Evolutionary conservation across 2,888 invertebrate genomes (phyloP).

Genomic region (Cactoblastis cactorum): DNA sequence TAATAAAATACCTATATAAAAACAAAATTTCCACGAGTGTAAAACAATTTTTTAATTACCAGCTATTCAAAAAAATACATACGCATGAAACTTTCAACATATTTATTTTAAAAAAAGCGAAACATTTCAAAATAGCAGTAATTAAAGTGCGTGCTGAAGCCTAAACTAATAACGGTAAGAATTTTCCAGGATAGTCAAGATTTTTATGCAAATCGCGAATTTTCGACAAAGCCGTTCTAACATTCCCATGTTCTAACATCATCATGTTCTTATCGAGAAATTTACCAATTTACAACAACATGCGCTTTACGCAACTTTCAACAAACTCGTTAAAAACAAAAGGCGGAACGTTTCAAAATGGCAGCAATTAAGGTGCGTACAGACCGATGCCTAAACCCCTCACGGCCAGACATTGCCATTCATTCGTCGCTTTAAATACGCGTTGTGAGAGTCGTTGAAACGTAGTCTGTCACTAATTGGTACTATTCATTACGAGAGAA

Average conservation of each 20-base stretch:
- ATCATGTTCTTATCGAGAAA: too few species aligned
- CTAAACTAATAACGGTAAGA: background rate
- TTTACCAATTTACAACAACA: too few species aligned
- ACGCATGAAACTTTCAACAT: too few species aligned
- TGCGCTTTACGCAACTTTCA: too few species aligned
- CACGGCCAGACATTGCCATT: slow-evolving; percentile 7
- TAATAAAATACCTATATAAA: too few species aligned
- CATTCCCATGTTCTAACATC: too few species aligned
- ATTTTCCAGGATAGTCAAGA: too few species aligned
- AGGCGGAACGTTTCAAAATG: background rate
- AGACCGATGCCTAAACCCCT: slow-evolving; percentile 1
- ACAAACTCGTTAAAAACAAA: background rate
- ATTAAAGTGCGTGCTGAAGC: slow-evolving; percentile 5
- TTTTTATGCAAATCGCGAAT: too few species aligned
- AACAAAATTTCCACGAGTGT: too few species aligned
- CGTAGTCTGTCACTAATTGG: slow-evolving; percentile 15
- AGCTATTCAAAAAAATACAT: too few species aligned
- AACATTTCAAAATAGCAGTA: slow-evolving; percentile 2
- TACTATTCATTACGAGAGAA: slow-evolving; percentile 19
- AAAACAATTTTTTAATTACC: too few species aligned
- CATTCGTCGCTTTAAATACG: slow-evolving; percentile 11
- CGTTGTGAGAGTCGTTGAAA: slow-evolving; percentile 9
- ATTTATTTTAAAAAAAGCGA: background rate
- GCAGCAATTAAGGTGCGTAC: slow-evolving; percentile 9
- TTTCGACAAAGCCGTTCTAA: too few species aligned